phyloP scores from a whole-genome alignment of 1,140 invertebrate species.

The Mylabris phalerata region DNA sequence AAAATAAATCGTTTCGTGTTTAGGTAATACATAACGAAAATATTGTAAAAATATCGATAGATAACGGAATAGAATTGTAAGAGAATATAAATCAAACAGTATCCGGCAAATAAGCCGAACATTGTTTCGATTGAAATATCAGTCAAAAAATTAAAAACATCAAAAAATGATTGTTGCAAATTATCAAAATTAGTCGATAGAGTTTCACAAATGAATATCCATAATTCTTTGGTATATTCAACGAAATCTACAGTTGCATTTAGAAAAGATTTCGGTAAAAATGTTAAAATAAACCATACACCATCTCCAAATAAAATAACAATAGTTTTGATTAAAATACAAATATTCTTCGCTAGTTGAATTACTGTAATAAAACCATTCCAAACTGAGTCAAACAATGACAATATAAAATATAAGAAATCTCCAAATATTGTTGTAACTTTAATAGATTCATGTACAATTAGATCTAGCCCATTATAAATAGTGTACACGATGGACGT shows the following conservation, averaged over 20 bases:
- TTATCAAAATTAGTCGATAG: not conserved
- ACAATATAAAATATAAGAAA: not conserved
- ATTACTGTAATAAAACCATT: slow-evolving; percentile 1
- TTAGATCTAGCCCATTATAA: too few relatives aligned
- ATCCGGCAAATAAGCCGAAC: slow-evolving; percentile 17
- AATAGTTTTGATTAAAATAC: slow-evolving; percentile 16
- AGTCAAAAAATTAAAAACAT: slow-evolving; percentile 18
- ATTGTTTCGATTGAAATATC: slow-evolving; percentile 27
- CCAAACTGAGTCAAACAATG: not conserved
- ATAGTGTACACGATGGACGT: not conserved
- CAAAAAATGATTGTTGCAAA: slow-evolving; percentile 1
- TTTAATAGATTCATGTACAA: not conserved
- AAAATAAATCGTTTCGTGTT: too few relatives aligned
- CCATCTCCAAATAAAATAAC: slow-evolving; percentile 24
- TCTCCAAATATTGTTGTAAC: not conserved
- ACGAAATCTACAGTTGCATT: too few relatives aligned
- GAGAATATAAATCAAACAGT: slow-evolving; percentile 22
- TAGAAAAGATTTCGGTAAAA: slow-evolving; percentile 16
- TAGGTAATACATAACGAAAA: slow-evolving; percentile 1
- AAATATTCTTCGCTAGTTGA: not conserved
- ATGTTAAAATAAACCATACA: slow-evolving; percentile 25
- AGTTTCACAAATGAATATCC: slow-evolving; percentile 1
- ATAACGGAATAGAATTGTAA: slow-evolving; percentile 20
- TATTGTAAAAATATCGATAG: slow-evolving; percentile 4
- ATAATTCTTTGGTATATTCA: slow-evolving; percentile 5